phyloP scores from a whole-genome alignment of 2,797 vertebrate species.

The Vireo griseus region DNA sequence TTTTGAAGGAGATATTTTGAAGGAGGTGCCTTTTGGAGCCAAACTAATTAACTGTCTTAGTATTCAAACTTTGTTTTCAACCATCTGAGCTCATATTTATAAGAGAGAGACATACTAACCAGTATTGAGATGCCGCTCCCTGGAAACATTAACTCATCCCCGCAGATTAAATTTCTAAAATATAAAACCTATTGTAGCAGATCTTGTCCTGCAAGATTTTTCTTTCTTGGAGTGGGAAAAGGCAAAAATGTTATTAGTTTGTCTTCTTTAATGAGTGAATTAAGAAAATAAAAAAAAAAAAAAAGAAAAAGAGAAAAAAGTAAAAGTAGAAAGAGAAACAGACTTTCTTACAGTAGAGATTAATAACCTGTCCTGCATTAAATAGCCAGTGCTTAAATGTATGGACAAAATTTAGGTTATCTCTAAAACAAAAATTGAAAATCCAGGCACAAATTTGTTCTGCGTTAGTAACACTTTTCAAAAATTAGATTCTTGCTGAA shows the following conservation, averaged over 20 bases:
- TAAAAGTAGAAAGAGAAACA: not conserved
- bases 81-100: constrained; percentile 28
- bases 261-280: not conserved
- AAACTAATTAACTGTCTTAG: constrained; percentile 39
- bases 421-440: not conserved
- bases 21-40: constrained; percentile 7
- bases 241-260: not conserved
- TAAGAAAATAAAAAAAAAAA: rapidly evolving
- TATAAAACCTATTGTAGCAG: not conserved
- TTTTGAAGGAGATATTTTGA: constrained; percentile 42
- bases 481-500: not conserved
- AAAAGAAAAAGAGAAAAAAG: rapidly evolving
- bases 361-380: not conserved
- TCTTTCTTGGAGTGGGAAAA: not conserved
- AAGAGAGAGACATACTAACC: not conserved
- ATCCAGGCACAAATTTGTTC: not conserved
- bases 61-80: constrained; percentile 39
- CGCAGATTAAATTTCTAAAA: constrained; percentile 3
- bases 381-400: not conserved
- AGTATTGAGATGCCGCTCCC: not conserved
- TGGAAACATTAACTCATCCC: constrained; percentile 33
- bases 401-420: not conserved
- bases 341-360: not conserved
- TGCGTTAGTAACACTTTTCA: not conserved
- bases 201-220: not conserved